These are phyloP conservation scores for Pan troglodytes DNA, from an alignment of 2,113 vertebrate species.

Conservation along the genomic window DNA sequence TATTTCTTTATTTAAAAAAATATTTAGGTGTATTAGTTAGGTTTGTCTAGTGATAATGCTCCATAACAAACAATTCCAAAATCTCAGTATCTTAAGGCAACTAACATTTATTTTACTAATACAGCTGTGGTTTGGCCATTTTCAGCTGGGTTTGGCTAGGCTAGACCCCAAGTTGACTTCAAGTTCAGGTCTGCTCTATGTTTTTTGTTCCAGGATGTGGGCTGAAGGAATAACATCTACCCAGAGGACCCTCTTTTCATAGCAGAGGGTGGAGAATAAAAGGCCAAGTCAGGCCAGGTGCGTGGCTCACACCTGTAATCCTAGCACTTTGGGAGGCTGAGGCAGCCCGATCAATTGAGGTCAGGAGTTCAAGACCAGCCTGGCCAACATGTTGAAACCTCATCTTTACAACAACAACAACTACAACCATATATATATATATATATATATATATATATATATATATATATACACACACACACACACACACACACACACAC, in stretches of 20 bases:
- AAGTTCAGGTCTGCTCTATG: not conserved
- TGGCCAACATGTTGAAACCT: no score
- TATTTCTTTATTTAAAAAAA: not conserved
- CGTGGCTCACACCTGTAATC: no score
- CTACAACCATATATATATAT: no score
- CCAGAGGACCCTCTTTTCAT: not conserved
- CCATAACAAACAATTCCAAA: slow-evolving; percentile 13
- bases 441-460: no score
- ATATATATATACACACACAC: fast-evolving
- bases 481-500: fast-evolving
- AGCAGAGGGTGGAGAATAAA: not conserved
- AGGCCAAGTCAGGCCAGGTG: not conserved
- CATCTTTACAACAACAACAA: no score
- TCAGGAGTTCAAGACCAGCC: no score
- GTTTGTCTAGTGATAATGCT: not conserved
- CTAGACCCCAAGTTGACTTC: not conserved
- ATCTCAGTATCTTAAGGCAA: not conserved
- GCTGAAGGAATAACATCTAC: not conserved
- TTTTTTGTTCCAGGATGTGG: not conserved
- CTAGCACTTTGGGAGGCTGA: no score
- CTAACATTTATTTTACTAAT: not conserved
- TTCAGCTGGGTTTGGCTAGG: not conserved
- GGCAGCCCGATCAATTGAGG: no score
- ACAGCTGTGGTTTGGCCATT: not conserved
- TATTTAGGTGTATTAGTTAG: not conserved